Evolutionary conservation across 2,797 vertebrate genomes (phyloP), one percentile per base, ranked within the genome.

Genomic region (Podargus strigoides): DNA sequence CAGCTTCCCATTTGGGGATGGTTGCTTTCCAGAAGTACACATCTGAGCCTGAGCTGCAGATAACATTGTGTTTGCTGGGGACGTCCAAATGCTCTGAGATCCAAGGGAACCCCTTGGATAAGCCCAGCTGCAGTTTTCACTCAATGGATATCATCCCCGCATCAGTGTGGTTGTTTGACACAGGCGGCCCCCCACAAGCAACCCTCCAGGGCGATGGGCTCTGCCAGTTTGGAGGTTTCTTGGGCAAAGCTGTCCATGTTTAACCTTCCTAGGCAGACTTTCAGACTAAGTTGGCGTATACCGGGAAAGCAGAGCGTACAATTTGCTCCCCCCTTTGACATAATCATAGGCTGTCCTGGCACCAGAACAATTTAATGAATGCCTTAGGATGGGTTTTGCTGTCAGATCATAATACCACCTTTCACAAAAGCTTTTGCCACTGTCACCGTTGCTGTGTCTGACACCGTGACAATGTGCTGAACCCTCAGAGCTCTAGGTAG

Each of bases 341-440:
- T 93, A 93, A 96, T 93, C 92, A 94, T 26, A 93, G 87, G 92
- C 89, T 96, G 90, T 87, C 83, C 83, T 0, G 0, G 24, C 0
- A 7, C 82, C 87, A 67, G 70, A 88, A 94, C 91, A 95, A 90
- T 75, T 95, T 96, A 92, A 94, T 96, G 76, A 95, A 32, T 87
- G 69, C 87, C 37, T 92, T 89, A 68, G 79, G 85, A 62, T 0
- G 16, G 74, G 58, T 80, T 92, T 80, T 91, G 58, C 89, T 84
- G 89, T 88, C 82, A 82, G 85, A 88, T 89, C 80, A 34, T 52
- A 95, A 90, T 28, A 39, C 66, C 3, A 3, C 77, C 76, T 82
- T 84, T 88, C 85, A 78, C 73, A 76, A 73, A 94, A 84, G 79
- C 76, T 53, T 62, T 60, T 92, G 77, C 80, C 15, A 39, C 87